These are phyloP conservation scores for Phymastichus coffea DNA, from an alignment of 1,140 invertebrate species.

Conservation along the genomic window DNA sequence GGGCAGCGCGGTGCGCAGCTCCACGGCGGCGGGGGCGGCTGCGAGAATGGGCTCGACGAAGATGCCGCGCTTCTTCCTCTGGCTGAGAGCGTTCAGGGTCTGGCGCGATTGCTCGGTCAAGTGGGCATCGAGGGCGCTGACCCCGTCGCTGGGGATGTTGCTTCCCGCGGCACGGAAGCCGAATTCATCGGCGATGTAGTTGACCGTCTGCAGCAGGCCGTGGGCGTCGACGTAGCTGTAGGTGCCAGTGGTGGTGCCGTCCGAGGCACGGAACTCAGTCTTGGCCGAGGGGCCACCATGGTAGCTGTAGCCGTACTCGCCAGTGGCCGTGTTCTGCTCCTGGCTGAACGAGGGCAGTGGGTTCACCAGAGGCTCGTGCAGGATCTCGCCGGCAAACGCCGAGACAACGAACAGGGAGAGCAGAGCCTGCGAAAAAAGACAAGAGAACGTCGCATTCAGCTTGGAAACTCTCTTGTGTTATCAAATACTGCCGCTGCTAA, in stretches of 20 bases:
- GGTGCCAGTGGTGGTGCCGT: slow-evolving; percentile 67
- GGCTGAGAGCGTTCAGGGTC: not conserved
- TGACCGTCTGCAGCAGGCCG: slow-evolving; percentile 65
- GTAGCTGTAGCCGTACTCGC: slow-evolving; percentile 68
- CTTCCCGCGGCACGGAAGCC: slow-evolving; percentile 68
- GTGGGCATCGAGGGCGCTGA: not conserved
- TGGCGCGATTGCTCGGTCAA: slow-evolving; percentile 7
- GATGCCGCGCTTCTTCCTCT: slow-evolving; percentile 8
- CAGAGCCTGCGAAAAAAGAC: not conserved
- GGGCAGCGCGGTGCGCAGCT: no score
- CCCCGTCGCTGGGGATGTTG: slow-evolving; percentile 60
- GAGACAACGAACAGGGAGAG: not conserved
- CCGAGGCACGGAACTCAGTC: slow-evolving; percentile 64
- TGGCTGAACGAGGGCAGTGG: slow-evolving; percentile 1
- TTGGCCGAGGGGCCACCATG: slow-evolving; percentile 66
- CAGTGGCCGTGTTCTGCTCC: slow-evolving; percentile 34
- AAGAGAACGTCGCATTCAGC: not conserved
- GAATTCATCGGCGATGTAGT: slow-evolving; percentile 67
- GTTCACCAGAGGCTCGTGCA: not conserved
- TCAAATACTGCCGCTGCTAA: no score
- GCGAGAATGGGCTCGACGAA: not conserved
- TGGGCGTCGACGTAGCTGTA: slow-evolving; percentile 73
- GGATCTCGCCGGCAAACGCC: not conserved
- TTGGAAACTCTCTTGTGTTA: no score
- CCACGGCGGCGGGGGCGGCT: no score